Evolutionary conservation across 2,888 invertebrate genomes (phyloP).

Genomic region (Cephus spinipes): DNA sequence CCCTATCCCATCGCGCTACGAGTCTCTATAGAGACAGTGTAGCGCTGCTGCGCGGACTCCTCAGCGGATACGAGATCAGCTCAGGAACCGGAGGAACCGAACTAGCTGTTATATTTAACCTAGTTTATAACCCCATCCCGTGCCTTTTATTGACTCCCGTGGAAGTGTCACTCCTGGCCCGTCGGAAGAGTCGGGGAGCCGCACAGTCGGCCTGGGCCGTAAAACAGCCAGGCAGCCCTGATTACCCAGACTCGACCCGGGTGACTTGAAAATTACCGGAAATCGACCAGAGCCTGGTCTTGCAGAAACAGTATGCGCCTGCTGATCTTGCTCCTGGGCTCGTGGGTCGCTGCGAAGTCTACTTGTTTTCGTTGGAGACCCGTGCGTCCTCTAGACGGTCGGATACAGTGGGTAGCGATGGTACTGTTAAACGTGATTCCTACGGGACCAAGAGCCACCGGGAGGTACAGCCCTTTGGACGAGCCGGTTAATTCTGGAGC

Average conservation of each 20-base stretch:
- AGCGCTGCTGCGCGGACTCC: background rate
- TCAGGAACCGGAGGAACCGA: background rate
- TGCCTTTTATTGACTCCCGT: conserved; percentile 37
- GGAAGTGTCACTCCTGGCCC: background rate
- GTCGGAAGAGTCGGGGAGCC: background rate
- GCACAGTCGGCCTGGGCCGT: background rate
- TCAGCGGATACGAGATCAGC: background rate
- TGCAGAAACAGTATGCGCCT: background rate
- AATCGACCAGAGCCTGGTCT: background rate
- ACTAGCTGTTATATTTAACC: conserved; percentile 41
- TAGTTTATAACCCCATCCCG: conserved; percentile 38
- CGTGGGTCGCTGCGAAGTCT: background rate
- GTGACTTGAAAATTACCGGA: background rate
- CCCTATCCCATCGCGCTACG: conserved; percentile 11
- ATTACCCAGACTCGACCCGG: background rate
- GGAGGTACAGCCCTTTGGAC: conserved; percentile 20
- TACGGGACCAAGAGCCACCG: background rate
- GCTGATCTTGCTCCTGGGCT: no score
- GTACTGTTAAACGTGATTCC: background rate
- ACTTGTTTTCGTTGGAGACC: background rate
- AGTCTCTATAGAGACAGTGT: background rate
- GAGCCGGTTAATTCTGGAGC: conserved; percentile 63
- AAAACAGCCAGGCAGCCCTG: background rate
- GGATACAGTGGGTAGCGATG: background rate
- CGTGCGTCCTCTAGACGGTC: background rate